Evolutionary conservation across 2,888 invertebrate genomes (phyloP).

Genomic region (Apodemia duryi): DNA sequence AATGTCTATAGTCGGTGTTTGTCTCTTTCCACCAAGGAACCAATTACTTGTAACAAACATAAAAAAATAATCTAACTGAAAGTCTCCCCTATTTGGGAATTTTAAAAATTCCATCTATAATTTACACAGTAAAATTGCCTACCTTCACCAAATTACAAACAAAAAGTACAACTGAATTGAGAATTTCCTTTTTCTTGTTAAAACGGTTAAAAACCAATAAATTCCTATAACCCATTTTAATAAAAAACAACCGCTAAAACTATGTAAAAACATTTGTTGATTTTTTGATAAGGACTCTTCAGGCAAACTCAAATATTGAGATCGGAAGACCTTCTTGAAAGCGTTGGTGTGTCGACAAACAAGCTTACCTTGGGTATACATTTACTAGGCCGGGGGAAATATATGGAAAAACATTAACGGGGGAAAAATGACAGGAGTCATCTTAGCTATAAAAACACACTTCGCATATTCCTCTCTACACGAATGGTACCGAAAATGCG

Average conservation of each 20-base stretch:
- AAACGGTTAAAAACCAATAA: background rate
- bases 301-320: constrained; percentile 9
- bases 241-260: constrained; percentile 3
- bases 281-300: background rate
- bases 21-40: too few relatives aligned
- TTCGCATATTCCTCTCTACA: constrained; percentile 13
- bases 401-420: constrained; percentile 31
- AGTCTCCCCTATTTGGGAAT: too few relatives aligned
- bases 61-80: too few relatives aligned
- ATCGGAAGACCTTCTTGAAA: constrained; percentile 36
- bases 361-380: constrained; percentile 45
- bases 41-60: too few relatives aligned
- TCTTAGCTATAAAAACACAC: constrained; percentile 20
- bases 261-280: background rate
- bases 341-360: constrained; percentile 57
- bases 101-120: too few relatives aligned
- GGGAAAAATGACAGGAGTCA: constrained; percentile 25
- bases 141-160: too few relatives aligned
- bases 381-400: constrained; percentile 26
- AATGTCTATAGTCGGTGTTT: too few relatives aligned
- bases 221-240: background rate
- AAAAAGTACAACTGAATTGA: too few relatives aligned
- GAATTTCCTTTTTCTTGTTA: too few relatives aligned
- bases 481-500: constrained; percentile 8
- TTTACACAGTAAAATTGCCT: too few relatives aligned